Conservation (phyloP, 2,797 vertebrate genomes). For the Enteromius anoplus region DNA sequence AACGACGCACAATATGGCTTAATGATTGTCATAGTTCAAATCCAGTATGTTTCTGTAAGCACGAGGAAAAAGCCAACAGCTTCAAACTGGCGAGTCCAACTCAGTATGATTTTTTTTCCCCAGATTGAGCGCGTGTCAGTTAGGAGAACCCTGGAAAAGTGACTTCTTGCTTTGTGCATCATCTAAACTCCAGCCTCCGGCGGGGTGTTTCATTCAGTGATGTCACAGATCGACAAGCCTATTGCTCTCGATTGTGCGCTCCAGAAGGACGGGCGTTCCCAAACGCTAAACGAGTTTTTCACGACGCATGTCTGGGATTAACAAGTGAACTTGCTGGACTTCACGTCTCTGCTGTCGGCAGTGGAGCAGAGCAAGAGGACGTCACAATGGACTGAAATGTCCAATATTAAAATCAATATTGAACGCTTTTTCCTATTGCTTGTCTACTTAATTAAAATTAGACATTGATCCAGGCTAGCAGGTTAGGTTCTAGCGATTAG, state of each 20-base stretch:
- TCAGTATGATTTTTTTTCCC: background rate
- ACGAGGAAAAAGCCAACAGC: slow-evolving; percentile 14
- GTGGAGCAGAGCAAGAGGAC: background rate
- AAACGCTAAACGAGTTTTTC: background rate
- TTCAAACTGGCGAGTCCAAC: background rate
- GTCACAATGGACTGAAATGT: background rate
- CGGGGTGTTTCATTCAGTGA: slow-evolving; percentile 72
- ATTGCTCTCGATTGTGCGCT: slow-evolving; percentile 17
- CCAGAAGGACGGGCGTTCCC: slow-evolving; percentile 36
- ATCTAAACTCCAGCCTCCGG: slow-evolving; percentile 69
- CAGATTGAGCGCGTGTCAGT: slow-evolving; percentile 13
- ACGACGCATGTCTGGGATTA: slow-evolving; percentile 24
- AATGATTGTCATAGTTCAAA: slow-evolving; percentile 34
- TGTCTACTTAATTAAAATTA: background rate
- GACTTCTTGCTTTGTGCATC: slow-evolving; percentile 51
- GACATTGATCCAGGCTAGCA: background rate
- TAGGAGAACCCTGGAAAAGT: slow-evolving; percentile 35
- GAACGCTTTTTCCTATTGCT: background rate
- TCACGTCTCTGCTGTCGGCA: background rate
- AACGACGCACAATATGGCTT: slow-evolving; percentile 14
- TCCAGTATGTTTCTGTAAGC: slow-evolving; percentile 17
- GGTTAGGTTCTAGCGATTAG: background rate
- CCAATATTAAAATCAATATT: slow-evolving; percentile 12
- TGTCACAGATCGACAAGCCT: slow-evolving; percentile 59
- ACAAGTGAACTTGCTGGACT: background rate